A percentile compares a stretch with the other conserved stretches of the same genome.
phyloP scores from a whole-genome alignment of 2,113 vertebrate genomes.

The Parotia lawesii region DNA sequence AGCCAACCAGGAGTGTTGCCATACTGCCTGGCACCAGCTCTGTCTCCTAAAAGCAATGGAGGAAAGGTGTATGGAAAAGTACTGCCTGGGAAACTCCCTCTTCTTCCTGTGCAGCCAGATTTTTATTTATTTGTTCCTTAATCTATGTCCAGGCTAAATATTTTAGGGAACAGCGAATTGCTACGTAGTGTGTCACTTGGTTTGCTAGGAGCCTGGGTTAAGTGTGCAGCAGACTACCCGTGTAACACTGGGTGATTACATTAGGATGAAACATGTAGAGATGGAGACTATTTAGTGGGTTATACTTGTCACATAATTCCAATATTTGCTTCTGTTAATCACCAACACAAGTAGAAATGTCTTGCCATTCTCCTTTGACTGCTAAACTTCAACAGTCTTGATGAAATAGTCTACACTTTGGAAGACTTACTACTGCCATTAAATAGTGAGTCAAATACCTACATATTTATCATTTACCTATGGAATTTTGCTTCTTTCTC shows the following conservation, averaged over 20 bases:
- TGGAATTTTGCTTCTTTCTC: background rate
- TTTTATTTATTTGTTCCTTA: background rate
- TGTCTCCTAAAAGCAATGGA: background rate
- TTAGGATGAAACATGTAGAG: background rate
- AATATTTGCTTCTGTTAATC: background rate
- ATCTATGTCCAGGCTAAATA: background rate
- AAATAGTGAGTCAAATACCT: background rate
- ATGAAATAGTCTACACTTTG: background rate
- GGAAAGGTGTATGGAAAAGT: background rate
- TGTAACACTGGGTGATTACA: background rate
- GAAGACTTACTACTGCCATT: background rate
- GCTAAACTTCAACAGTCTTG: background rate
- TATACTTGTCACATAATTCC: background rate
- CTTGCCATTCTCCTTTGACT: background rate
- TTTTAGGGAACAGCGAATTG: background rate
- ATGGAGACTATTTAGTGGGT: background rate
- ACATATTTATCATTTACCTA: background rate
- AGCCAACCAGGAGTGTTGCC: background rate
- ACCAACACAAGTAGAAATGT: background rate
- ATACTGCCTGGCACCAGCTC: background rate
- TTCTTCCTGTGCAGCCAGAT: background rate
- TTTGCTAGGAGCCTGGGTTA: background rate
- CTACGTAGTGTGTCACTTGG: background rate
- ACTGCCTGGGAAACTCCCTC: background rate
- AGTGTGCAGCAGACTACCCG: background rate